A percentile compares a stretch with the other conserved stretches of the same genome.
Conservation (phyloP, 2,888 invertebrate genomes). For the Troides oblongomaculatus region DNA sequence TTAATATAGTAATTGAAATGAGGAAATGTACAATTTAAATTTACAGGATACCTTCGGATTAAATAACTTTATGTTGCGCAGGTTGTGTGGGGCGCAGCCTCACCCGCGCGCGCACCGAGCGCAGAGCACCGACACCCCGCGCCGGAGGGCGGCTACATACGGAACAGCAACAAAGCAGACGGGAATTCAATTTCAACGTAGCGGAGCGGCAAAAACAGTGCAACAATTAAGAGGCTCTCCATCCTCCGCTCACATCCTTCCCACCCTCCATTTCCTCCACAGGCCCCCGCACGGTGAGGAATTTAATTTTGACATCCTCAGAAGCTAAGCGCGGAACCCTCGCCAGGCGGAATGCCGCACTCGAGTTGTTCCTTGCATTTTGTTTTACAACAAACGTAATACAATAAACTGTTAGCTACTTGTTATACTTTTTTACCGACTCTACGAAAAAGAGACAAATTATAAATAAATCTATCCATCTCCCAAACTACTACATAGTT, state of each 20-base stretch:
- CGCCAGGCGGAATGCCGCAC: neutral
- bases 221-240: constrained; percentile 21
- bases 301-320: constrained; percentile 24
- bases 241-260: neutral
- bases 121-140: no score
- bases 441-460: no score
- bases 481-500: no score
- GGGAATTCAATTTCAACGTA: constrained; percentile 17
- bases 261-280: neutral
- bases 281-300: constrained; percentile 3
- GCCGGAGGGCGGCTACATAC: neutral
- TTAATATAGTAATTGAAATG: no score
- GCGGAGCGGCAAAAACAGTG: constrained; percentile 19
- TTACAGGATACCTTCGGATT: no score
- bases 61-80: no score
- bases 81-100: no score
- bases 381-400: neutral
- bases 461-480: no score
- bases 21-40: no score
- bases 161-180: neutral
- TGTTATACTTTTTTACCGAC: no score
- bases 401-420: no score
- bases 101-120: no score
- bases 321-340: neutral
- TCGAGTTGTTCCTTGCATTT: neutral